Evolutionary conservation across 1,140 invertebrate species (phyloP).

Genomic region (Scaptomyza hsui): DNA sequence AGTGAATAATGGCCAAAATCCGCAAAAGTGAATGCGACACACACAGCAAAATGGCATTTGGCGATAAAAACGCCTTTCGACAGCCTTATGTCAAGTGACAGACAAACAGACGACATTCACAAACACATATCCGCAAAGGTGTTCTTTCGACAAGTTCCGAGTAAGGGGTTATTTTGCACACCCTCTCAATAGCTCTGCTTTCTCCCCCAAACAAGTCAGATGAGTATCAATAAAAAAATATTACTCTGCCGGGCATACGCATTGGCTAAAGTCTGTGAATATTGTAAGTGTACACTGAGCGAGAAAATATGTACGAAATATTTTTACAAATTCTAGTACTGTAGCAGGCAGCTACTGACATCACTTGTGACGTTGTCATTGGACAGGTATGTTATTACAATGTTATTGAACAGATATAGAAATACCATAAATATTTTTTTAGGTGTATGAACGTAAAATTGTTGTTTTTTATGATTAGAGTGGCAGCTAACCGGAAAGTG

Average conservation of each 20-base stretch:
- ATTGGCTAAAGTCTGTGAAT: slow-evolving; percentile 32
- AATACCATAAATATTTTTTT: neutral
- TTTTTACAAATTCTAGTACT: no score
- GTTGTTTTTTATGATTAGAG: slow-evolving; percentile 59
- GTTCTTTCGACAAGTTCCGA: slow-evolving; percentile 48
- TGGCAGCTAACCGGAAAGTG: slow-evolving; percentile 44
- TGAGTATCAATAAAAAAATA: slow-evolving; percentile 75
- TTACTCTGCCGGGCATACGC: slow-evolving; percentile 71
- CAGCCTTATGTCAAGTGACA: slow-evolving; percentile 51
- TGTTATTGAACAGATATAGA: no score
- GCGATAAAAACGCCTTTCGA: slow-evolving; percentile 57
- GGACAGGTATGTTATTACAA: no score
- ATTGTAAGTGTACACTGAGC: neutral
- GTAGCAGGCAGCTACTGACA: no score
- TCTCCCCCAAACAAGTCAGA: neutral
- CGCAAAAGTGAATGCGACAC: slow-evolving; percentile 79
- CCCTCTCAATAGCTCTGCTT: slow-evolving; percentile 24
- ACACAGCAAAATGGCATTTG: slow-evolving; percentile 80
- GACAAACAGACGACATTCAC: slow-evolving; percentile 30
- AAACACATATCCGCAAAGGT: slow-evolving; percentile 50
- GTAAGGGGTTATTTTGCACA: slow-evolving; percentile 61
- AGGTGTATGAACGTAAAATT: neutral
- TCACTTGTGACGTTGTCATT: neutral
- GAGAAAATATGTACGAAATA: neutral
- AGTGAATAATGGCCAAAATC: slow-evolving; percentile 82